phyloP scores from a whole-genome alignment of 2,888 invertebrate species.

The Alsophila aescularia region DNA sequence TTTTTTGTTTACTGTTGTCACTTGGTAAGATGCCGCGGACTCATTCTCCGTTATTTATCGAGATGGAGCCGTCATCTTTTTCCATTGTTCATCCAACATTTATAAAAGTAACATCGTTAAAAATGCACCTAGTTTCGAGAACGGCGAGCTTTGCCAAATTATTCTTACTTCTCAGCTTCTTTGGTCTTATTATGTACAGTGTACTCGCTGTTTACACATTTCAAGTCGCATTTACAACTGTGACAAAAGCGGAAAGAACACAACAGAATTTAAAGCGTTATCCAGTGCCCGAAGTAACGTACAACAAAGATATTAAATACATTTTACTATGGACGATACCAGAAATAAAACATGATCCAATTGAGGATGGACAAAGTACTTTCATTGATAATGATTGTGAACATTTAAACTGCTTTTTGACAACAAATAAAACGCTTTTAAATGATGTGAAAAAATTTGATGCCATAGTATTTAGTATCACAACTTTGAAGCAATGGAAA shows the following conservation, averaged over 20 bases:
- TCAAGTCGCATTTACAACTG: constrained; percentile 52
- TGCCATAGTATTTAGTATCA: constrained; percentile 63
- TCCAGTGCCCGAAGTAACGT: constrained; percentile 14
- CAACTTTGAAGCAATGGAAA: constrained; percentile 44
- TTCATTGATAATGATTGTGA: constrained; percentile 59
- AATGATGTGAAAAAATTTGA: constrained; percentile 61
- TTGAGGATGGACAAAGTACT: constrained; percentile 50
- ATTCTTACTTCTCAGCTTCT: constrained; percentile 66
- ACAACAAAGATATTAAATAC: constrained; percentile 49
- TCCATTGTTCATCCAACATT: constrained; percentile 44
- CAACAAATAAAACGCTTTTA: constrained; percentile 54
- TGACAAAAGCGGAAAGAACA: constrained; percentile 39
- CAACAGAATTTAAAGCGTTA: background rate
- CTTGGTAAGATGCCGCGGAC: constrained; percentile 40
- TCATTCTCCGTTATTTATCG: constrained; percentile 45
- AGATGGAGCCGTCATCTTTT: constrained; percentile 41
- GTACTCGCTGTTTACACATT: constrained; percentile 66
- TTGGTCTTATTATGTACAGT: constrained; percentile 62
- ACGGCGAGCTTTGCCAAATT: constrained; percentile 63
- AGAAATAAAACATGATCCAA: constrained; percentile 28
- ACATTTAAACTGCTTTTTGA: constrained; percentile 63
- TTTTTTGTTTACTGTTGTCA: constrained; percentile 58
- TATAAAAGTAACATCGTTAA: constrained; percentile 15
- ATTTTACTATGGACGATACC: constrained; percentile 61
- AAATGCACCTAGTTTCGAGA: constrained; percentile 58